Evolutionary conservation across 2,888 invertebrate genomes (phyloP), one percentile per base, ranked within the genome.

Genomic region (Andrena trimmerana): DNA sequence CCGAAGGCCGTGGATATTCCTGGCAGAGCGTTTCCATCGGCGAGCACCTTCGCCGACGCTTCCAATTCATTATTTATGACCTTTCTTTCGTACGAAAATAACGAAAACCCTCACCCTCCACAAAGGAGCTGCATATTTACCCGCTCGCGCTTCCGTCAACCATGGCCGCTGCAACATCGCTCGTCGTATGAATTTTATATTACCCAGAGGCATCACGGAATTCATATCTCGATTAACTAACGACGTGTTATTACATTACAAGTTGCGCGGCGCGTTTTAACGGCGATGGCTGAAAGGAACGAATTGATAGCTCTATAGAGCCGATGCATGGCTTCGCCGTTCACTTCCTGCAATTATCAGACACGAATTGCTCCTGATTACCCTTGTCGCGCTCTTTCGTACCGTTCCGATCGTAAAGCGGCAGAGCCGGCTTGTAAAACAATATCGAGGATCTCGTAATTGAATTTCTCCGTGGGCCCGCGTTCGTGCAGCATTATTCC

Each of bases 1-100:
- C 62, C 71, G 71, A 78, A 78, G 71, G 78, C 60, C 60, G 66
- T 1, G 42, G 52, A 60, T 78, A 80, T 70, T 69, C 69, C 16
- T 57, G 27, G 20, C 63, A 27, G 20, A 24, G 31, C n/a, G 60
- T 36, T 52, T 52, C 60, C 67, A 42, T 10, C n/a, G 10, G 13
- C 2, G 20, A 52, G 65, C 52, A 33, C 48, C 66, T 67, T 27
- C 20, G 7, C 8, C 13, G n/a, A 6, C 16, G 24, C 31, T 24
- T 67, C 57, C 27, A 10, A 60, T 70, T 31, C 52, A 60, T 67
- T 78, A 54, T 80, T 78, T 71, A 63, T 29, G 48, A 62, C 24
- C 29, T 33, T 33, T 42, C 33, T 13, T 24, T 68, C 13, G 48
- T 42, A 42, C 33, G 29, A 24, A 66, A 52, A 57, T 63, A 8